phyloP scores from a whole-genome alignment of 92 coral and sea anemone species.

The Meandrina meandrites region DNA sequence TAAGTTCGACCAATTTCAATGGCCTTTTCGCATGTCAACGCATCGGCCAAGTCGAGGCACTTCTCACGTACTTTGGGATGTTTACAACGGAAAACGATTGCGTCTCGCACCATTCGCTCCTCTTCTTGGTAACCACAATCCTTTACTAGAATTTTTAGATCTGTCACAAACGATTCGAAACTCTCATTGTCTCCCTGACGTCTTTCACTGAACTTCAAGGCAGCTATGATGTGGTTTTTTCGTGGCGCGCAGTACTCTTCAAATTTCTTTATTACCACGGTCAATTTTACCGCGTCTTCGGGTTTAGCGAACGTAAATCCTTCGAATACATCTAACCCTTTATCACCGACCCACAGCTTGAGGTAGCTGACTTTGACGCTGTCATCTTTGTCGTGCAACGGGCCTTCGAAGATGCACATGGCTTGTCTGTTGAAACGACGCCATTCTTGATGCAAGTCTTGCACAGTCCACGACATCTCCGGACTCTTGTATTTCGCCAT shows the following conservation, averaged over 20 bases:
- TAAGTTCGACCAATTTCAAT: conserved; percentile 12
- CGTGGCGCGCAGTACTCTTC: too few species aligned
- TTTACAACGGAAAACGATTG: not conserved
- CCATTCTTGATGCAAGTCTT: too few species aligned
- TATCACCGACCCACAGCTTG: conserved; percentile 28
- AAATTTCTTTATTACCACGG: not conserved
- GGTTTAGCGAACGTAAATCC: conserved; percentile 29
- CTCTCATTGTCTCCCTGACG: conserved; percentile 22
- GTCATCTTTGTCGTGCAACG: too few species aligned
- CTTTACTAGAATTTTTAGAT: conserved; percentile 12
- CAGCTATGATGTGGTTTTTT: too few species aligned
- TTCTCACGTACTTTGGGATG: too few species aligned
- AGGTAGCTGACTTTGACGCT: conserved; percentile 21
- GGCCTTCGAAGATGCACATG: too few species aligned
- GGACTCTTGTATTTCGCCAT: too few species aligned
- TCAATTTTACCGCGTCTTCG: conserved; percentile 19
- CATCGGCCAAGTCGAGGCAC: not conserved
- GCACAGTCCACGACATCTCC: too few species aligned
- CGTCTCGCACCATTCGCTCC: conserved; percentile 42
- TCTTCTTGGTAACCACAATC: conserved; percentile 40
- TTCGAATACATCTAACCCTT: conserved; percentile 20
- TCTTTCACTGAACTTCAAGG: not conserved
- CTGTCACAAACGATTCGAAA: conserved; percentile 17
- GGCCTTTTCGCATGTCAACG: not conserved
- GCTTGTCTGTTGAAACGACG: too few species aligned